Evolutionary conservation across 2,888 invertebrate genomes (phyloP).

Genomic region (Nasonia oneida): DNA sequence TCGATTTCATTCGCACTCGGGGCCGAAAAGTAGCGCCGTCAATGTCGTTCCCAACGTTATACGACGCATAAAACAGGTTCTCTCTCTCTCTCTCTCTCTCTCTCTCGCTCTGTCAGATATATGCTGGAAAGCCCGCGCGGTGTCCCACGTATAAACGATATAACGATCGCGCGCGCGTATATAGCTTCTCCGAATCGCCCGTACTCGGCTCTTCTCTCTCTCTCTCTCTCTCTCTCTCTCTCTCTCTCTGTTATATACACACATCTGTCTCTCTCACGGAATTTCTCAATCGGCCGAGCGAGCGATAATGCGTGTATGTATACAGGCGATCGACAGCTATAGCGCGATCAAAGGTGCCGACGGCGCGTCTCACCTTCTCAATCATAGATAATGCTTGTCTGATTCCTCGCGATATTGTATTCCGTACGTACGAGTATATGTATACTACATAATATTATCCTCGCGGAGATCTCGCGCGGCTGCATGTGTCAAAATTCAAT

Average conservation of each 20-base stretch:
- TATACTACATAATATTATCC: too few species aligned
- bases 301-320: neutral
- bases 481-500: too few species aligned
- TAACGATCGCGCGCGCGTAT: neutral
- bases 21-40: constrained; percentile 24
- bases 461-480: too few species aligned
- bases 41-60: constrained; percentile 25
- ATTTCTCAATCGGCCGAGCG: constrained; percentile 30
- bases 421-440: too few species aligned
- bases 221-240: neutral
- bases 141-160: constrained; percentile 4
- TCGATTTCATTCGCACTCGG: constrained; percentile 36
- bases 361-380: constrained; percentile 7
- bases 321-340: neutral
- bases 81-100: neutral
- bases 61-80: constrained; percentile 51
- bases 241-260: neutral
- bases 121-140: constrained; percentile 18
- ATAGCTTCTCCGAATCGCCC: neutral
- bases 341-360: constrained; percentile 30
- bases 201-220: neutral
- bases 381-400: constrained; percentile 22
- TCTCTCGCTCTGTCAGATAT: neutral
- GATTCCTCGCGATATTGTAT: neutral
- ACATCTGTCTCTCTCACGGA: neutral